Evolutionary conservation across 1,140 invertebrate genomes (phyloP), one percentile per base, ranked within the genome.

Genomic region (Ostrea edulis): DNA sequence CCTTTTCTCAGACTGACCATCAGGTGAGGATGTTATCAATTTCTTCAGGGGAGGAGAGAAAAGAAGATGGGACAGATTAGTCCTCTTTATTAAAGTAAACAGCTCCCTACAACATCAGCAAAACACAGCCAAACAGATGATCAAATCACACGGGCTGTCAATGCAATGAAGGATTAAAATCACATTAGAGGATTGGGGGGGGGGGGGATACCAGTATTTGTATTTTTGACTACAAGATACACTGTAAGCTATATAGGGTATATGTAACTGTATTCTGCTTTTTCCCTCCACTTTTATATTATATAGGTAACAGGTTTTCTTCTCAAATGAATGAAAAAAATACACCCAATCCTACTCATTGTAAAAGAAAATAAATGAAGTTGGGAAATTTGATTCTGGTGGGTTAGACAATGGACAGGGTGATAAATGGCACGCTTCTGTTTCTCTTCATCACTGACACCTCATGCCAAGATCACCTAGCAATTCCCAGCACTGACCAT

Each of bases 361-460:
- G 35, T 44, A 44, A 62, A 7, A 62, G 55, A 17, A 20, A 17
- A 62, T 62, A 7, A 20, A 62, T 20, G 55, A 62, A 62, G n/a
- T 62, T 0, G n/a, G n/a, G 17, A 20, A 17, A 17, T 62, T n/a
- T 62, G 7, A n/a, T 62, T 62, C 35, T 20, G 55, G 55, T 62
- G 17, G 20, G n/a, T 62, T 25, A 77, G 68, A 35, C 29, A 11
- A 14, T 35, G 14, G 68, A 29, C 68, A 77, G 29, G 2, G 68
- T 77, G 68, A 77, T 77, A 14, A 77, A 77, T 77, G 68, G 29
- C 35, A 29, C 0, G 68, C 29, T 77, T 77, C 68, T 77, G 68
- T 77, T 77, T 77, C 25, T 77, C 68, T 77, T 77, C 68, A 77
- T 77, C 29, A 35, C 68, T 77, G 68, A 77, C 68, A 77, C 29